Evolutionary conservation across 2,888 invertebrate species (phyloP).

Genomic region (Chloroclysta siterata): DNA sequence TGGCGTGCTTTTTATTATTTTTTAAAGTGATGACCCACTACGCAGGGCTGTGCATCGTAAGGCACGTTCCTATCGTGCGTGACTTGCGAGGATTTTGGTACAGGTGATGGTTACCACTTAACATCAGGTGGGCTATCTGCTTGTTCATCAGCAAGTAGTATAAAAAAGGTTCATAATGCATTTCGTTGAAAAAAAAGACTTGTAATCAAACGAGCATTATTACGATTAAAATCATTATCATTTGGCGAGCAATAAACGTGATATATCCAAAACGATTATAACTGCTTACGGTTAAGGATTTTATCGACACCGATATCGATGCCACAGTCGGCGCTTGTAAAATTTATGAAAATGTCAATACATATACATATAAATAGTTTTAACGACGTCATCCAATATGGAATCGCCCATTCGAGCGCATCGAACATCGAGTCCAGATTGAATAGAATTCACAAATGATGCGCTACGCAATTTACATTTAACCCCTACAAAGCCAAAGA

Average conservation of each 20-base stretch:
- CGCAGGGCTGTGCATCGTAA: too few species aligned
- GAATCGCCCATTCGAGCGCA: conserved; percentile 2
- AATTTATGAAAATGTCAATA: not conserved
- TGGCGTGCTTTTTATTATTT: conserved; percentile 3
- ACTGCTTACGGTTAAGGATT: not conserved
- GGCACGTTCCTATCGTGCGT: too few species aligned
- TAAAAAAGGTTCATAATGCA: too few species aligned
- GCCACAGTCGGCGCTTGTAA: not conserved
- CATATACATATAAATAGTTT: not conserved
- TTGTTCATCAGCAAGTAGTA: too few species aligned
- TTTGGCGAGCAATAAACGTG: not conserved
- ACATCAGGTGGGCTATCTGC: too few species aligned
- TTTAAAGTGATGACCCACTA: not conserved
- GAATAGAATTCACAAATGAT: conserved; percentile 16
- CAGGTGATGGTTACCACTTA: too few species aligned
- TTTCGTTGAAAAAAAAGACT: too few species aligned
- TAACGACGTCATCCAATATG: not conserved
- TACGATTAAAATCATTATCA: not conserved
- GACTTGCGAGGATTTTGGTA: too few species aligned
- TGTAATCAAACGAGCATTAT: too few species aligned
- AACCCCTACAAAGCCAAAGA: conserved; percentile 17
- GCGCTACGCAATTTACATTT: conserved; percentile 9
- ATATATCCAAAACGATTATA: not conserved
- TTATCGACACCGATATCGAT: not conserved
- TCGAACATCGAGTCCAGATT: not conserved